Conservation (phyloP, 1,140 invertebrate genomes). For the Brachionus rotundiformis region DNA sequence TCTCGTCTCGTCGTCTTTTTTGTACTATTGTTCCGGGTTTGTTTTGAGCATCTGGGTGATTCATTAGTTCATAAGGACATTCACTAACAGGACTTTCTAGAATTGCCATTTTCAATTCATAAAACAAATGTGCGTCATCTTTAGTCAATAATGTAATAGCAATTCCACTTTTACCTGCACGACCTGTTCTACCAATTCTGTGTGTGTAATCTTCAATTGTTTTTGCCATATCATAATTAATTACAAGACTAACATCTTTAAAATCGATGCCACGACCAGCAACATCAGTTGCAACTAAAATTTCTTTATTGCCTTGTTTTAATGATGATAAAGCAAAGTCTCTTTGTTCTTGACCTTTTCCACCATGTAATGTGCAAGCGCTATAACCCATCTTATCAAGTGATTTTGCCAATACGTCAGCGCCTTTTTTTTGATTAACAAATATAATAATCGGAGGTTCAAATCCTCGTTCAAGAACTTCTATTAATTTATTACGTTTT, state of each 20-base stretch:
- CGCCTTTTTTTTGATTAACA: conserved; percentile 99
- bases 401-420: conserved; percentile 92
- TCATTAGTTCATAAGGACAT: conserved; percentile 92
- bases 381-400: conserved; percentile 88
- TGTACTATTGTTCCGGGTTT: conserved; percentile 91
- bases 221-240: conserved; percentile 99
- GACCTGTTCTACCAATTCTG: conserved; percentile 96
- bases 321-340: conserved; percentile 94
- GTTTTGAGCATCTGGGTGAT: conserved; percentile 96
- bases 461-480: conserved; percentile 71
- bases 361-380: conserved; percentile 67
- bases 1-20: conserved; percentile 87
- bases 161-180: conserved; percentile 93
- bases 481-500: conserved; percentile 73
- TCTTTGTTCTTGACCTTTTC: conserved; percentile 98
- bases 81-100: conserved; percentile 85
- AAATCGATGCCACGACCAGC: conserved; percentile 99
- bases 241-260: conserved; percentile 95
- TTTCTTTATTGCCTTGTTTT: conserved; percentile 89
- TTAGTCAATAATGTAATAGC: conserved; percentile 95
- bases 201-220: conserved; percentile 98
- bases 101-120: conserved; percentile 91
- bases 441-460: conserved; percentile 96
- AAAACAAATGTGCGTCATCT: conserved; percentile 91
- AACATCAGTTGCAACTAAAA: conserved; percentile 98